Evolutionary conservation across 2,113 vertebrate species (phyloP), one percentile per base, ranked within the genome.

Genomic region (Campylorhamphus procurvoides): DNA sequence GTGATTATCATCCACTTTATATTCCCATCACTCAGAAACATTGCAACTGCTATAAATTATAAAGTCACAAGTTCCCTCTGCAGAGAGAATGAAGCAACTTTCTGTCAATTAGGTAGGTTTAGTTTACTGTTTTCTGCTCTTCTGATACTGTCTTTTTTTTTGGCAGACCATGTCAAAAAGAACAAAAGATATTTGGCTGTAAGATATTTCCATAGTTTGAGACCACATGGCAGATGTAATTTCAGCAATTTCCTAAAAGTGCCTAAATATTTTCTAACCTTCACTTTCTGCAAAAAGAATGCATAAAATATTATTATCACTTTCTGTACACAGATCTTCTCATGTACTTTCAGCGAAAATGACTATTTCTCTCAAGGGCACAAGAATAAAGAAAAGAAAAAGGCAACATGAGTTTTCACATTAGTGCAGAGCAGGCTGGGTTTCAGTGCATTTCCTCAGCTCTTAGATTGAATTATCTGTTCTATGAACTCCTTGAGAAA

Each of bases 11-110:
- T 67, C 39, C 56, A 37, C 72, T 72, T 84, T 86, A 82, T 55
- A 96, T 95, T 93, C 79, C 60, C 58, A 95, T 93, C 69, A 69
- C 75, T 80, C 18, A 6, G 12, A 76, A 64, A 58, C 84, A 86
- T 74, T 53, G n/a, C 63, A 87, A 20, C 13, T 47, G 12, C 25
- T 78, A 73, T 68, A 88, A 64, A 84, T 55, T 33, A 63, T 22
- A 24, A 74, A 78, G 55, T 44, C 33, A 68, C 24, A 35, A 33
- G 46, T 85, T 82, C 37, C 40, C 27, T 73, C 37, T 63, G 53
- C 71, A 77, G 68, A 67, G n/a, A 66, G 17, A 75, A 47, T 37
- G 28, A 67, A 33, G 23, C 37, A 53, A 35, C 74, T 63, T 74
- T 74, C 59, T 73, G 81, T 63, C 71, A 83, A 6, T 55, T 49